Evolutionary conservation across 2,113 vertebrate species (phyloP).

Genomic region (Melanostigma gelatinosum): DNA sequence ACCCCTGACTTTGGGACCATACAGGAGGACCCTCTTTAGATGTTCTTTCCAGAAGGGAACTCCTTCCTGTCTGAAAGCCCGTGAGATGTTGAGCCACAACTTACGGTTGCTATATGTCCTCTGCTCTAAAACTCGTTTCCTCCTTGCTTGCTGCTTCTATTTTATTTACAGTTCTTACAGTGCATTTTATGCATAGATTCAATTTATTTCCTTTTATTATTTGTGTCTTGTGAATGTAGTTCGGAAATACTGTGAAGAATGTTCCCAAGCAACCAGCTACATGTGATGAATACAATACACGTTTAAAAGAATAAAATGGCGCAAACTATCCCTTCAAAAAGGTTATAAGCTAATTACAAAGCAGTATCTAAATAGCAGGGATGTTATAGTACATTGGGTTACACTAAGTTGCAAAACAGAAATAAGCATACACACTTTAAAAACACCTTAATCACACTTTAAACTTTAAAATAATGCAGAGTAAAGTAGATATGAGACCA

Average conservation of each 20-base stretch:
- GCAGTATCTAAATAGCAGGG: not conserved
- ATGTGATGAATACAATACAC: not conserved
- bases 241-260: not conserved
- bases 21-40: not conserved
- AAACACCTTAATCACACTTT: not conserved
- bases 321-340: not conserved
- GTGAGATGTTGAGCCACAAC: not conserved
- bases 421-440: not conserved
- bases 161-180: not conserved
- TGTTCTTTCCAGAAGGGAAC: not conserved
- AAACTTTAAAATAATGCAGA: not conserved
- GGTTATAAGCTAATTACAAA: not conserved
- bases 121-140: not conserved
- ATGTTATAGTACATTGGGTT: not conserved
- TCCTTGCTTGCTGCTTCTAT: not conserved
- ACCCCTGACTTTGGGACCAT: not conserved
- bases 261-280: too few species aligned
- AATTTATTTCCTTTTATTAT: not conserved
- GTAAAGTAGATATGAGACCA: not conserved
- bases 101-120: not conserved
- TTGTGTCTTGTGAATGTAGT: not conserved
- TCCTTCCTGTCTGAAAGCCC: not conserved
- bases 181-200: not conserved
- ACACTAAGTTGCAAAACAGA: not conserved
- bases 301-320: not conserved